Percentiles rank a stretch among this genome's conserved stretches.
Evolutionary conservation across 2,888 invertebrate species (phyloP).

Genomic region (Drosophila antonietae): DNA sequence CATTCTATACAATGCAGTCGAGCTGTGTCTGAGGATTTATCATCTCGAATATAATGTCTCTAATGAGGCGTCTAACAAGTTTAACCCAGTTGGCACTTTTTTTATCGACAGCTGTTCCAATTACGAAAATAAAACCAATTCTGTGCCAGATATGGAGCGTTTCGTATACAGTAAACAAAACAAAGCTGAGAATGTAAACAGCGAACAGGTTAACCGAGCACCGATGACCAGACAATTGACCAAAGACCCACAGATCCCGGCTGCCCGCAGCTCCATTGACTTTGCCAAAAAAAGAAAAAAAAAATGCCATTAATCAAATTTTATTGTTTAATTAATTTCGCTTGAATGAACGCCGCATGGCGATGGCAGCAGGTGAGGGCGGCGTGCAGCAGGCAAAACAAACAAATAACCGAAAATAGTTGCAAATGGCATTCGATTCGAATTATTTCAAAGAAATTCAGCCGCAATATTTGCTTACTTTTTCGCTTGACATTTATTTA

Average conservation of each 20-base stretch:
- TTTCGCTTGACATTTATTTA: constrained; percentile 53
- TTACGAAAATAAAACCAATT: constrained; percentile 20
- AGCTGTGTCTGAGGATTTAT: not conserved
- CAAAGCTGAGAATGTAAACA: constrained; percentile 59
- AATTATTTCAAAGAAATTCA: constrained; percentile 61
- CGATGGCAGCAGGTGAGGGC: constrained; percentile 1
- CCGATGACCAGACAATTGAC: constrained; percentile 40
- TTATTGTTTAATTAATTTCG: constrained; percentile 80
- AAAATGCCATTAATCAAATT: constrained; percentile 75
- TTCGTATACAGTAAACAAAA: constrained; percentile 39
- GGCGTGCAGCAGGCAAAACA: constrained; percentile 36
- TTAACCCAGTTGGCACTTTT: constrained; percentile 24
- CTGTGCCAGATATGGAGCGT: constrained; percentile 39
- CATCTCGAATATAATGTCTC: not conserved
- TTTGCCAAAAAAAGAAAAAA: not conserved
- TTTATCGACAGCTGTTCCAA: constrained; percentile 34
- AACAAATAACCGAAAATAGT: constrained; percentile 73
- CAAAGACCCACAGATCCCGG: constrained; percentile 29
- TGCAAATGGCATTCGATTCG: constrained; percentile 60
- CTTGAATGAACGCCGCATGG: constrained; percentile 63
- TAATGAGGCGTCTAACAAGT: not conserved
- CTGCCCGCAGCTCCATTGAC: not conserved
- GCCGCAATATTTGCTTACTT: constrained; percentile 61
- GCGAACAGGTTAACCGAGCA: constrained; percentile 53
- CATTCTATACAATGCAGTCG: not conserved